A percentile compares a stretch with the other conserved stretches of the same genome.
Evolutionary conservation across 2,888 invertebrate species (phyloP).

Genomic region (Melipona beecheii): DNA sequence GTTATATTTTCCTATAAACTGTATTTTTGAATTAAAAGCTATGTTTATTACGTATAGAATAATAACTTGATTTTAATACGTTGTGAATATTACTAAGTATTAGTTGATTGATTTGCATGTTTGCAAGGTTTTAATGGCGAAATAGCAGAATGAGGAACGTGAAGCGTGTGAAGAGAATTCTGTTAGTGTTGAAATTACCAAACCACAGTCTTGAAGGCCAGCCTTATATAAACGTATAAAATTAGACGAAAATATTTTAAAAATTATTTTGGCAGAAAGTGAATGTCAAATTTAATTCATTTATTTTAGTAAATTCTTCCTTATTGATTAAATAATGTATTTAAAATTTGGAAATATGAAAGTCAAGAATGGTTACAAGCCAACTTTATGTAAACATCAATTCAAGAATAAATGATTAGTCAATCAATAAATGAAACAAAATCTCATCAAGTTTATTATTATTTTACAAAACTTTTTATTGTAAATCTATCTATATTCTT

Average conservation of each 20-base stretch:
- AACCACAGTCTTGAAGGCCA: slow-evolving; percentile 9
- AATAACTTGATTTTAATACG: not conserved
- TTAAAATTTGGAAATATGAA: no score
- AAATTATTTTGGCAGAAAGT: not conserved
- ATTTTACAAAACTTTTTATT: not conserved
- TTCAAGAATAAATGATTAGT: no score
- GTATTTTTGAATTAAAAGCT: not conserved
- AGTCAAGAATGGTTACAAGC: no score
- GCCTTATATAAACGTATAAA: slow-evolving; percentile 13
- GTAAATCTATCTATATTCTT: no score
- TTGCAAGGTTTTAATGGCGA: not conserved
- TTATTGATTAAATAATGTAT: not conserved
- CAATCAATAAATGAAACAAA: not conserved
- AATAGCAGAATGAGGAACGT: not conserved
- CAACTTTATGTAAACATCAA: not conserved
- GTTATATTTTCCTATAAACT: not conserved
- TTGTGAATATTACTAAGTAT: not conserved
- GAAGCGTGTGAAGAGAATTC: slow-evolving; percentile 1
- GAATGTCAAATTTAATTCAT: not conserved
- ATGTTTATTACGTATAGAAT: not conserved
- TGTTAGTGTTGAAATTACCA: not conserved
- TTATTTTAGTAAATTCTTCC: not conserved
- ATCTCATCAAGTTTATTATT: not conserved
- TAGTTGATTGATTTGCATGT: not conserved
- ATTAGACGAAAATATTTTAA: slow-evolving; percentile 25